These are phyloP conservation scores for Zaprionus ghesquierei DNA, from an alignment of 1,140 invertebrate genomes.

Conservation along the genomic window DNA sequence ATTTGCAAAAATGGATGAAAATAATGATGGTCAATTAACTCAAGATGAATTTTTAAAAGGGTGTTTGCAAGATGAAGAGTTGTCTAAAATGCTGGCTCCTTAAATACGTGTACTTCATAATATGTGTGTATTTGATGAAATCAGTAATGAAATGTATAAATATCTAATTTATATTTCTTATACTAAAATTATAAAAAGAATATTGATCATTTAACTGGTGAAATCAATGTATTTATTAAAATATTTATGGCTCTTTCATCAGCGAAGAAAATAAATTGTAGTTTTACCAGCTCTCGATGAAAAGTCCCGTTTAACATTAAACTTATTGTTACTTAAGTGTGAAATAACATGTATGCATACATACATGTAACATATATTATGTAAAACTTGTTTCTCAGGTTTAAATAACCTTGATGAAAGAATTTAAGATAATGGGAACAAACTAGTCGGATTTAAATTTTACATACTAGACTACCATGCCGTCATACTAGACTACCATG, in stretches of 20 bases:
- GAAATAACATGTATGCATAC: background rate
- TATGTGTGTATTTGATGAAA: slow-evolving; percentile 82
- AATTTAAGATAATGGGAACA: no score
- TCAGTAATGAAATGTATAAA: slow-evolving; percentile 82
- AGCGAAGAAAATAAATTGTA: background rate
- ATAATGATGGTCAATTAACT: slow-evolving; percentile 98
- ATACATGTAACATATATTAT: background rate
- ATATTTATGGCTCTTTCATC: slow-evolving; percentile 1
- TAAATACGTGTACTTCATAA: slow-evolving; percentile 85
- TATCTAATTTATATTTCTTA: slow-evolving; percentile 82
- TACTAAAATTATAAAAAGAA: slow-evolving; percentile 78
- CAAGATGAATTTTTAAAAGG: slow-evolving; percentile 99
- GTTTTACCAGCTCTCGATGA: background rate
- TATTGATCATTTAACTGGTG: slow-evolving; percentile 62
- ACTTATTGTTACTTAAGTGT: background rate
- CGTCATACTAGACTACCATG: no score
- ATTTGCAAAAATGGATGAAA: slow-evolving; percentile 99
- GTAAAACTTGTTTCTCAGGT: background rate
- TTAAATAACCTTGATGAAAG: no score
- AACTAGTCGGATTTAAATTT: no score
- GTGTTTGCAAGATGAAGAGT: slow-evolving; percentile 98
- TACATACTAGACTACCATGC: no score
- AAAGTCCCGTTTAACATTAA: background rate
- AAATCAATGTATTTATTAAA: slow-evolving; percentile 11
- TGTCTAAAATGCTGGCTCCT: slow-evolving; percentile 97